phyloP scores from a whole-genome alignment of 1,140 invertebrate species.

The Pogonognathellus flavescens region DNA sequence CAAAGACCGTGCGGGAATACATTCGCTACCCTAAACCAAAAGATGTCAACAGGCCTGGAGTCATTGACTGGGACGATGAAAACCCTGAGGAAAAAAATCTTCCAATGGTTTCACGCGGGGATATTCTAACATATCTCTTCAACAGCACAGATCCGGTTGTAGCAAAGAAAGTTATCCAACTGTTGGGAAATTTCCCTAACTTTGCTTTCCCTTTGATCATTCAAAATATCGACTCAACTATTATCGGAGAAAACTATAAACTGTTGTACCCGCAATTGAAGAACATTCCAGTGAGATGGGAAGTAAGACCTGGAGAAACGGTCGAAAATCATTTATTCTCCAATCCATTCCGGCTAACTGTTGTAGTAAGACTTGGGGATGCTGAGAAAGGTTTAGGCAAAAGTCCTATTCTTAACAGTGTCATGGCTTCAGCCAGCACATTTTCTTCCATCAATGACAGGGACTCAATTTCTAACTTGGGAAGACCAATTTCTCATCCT shows the following conservation, averaged over 20 bases:
- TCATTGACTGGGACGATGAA: neutral
- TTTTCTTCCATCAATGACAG: slow-evolving; percentile 20
- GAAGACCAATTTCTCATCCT: slow-evolving; percentile 5
- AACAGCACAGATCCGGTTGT: slow-evolving; percentile 6
- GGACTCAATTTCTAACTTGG: neutral
- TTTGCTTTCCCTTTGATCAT: neutral
- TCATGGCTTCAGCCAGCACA: neutral
- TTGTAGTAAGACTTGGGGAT: slow-evolving; percentile 16
- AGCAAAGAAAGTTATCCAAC: neutral
- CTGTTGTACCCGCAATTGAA: neutral
- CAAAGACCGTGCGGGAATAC: neutral
- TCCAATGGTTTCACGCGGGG: slow-evolving; percentile 8
- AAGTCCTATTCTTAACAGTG: slow-evolving; percentile 18
- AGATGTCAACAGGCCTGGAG: neutral
- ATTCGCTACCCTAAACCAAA: neutral
- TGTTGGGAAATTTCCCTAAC: neutral
- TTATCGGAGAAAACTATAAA: neutral
- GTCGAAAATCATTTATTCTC: slow-evolving; percentile 10
- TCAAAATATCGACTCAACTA: neutral
- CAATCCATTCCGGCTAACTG: slow-evolving; percentile 21
- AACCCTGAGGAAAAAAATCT: neutral
- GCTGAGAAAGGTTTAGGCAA: neutral
- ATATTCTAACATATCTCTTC: slow-evolving; percentile 4
- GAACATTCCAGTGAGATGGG: slow-evolving; percentile 6
- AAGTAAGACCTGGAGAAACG: neutral